These are phyloP conservation scores for Ceratosolen solmsi DNA, from an alignment of 1,140 invertebrate genomes.

Conservation along the genomic window DNA sequence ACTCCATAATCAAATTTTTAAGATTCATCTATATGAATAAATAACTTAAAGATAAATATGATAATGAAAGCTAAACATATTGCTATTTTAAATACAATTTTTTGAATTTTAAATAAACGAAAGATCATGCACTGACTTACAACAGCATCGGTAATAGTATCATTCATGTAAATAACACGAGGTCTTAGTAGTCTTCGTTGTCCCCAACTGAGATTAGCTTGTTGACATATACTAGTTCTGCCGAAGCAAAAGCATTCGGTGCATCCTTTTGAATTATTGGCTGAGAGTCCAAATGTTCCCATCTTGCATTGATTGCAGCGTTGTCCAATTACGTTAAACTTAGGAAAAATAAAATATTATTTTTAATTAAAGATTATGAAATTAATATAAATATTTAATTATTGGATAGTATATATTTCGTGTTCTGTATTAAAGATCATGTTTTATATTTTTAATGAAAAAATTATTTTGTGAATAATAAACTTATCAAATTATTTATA, in stretches of 20 bases:
- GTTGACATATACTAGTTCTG: slow-evolving; percentile 82
- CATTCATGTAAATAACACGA: slow-evolving; percentile 75
- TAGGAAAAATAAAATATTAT: neutral
- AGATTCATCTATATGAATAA: no score
- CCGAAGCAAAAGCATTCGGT: slow-evolving; percentile 93
- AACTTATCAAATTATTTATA: no score
- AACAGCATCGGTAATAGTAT: slow-evolving; percentile 71
- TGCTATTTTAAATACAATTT: no score
- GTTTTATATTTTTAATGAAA: no score
- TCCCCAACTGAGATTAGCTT: slow-evolving; percentile 85
- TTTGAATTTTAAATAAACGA: no score
- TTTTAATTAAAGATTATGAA: neutral
- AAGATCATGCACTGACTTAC: slow-evolving; percentile 59
- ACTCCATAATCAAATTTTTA: no score
- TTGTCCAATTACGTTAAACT: slow-evolving; percentile 81
- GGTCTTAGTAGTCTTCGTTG: slow-evolving; percentile 78
- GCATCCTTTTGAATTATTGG: slow-evolving; percentile 84
- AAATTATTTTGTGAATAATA: no score
- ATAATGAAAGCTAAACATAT: no score
- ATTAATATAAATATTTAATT: no score
- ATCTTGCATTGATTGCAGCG: slow-evolving; percentile 89
- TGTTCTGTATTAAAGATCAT: no score
- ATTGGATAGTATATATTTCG: no score
- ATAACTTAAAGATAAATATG: no score
- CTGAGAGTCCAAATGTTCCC: slow-evolving; percentile 86